Conservation (phyloP, 2,113 vertebrate genomes). For the Lepus europaeus region DNA sequence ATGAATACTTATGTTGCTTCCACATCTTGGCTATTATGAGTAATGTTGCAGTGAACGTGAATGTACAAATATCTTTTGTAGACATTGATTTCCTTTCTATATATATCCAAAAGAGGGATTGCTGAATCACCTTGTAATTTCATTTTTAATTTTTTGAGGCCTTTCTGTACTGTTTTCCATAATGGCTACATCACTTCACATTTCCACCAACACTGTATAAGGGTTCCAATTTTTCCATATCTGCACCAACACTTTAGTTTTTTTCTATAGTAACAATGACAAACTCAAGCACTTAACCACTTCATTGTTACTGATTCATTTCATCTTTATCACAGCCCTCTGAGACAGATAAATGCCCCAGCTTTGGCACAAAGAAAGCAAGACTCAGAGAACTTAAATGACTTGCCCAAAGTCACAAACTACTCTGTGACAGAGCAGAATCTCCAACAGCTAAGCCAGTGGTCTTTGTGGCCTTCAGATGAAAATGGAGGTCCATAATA, state of each 20-base stretch:
- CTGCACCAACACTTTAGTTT: background rate
- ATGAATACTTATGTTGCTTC: background rate
- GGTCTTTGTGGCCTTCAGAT: background rate
- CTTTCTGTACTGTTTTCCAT: background rate
- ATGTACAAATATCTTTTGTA: background rate
- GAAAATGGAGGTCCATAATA: background rate
- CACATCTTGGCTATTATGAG: background rate
- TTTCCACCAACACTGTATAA: background rate
- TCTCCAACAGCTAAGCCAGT: background rate
- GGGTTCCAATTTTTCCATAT: background rate
- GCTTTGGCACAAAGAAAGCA: constrained; percentile 47
- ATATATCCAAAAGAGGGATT: background rate
- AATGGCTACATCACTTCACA: background rate
- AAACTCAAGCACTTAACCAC: background rate
- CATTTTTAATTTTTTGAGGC: background rate
- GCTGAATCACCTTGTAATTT: background rate
- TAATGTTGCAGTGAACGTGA: background rate
- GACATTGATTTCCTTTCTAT: background rate
- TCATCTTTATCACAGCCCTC: background rate
- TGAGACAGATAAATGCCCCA: background rate
- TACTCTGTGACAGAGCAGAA: background rate
- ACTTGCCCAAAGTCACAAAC: constrained; percentile 20
- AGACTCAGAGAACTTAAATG: constrained; percentile 40
- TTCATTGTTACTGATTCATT: background rate
- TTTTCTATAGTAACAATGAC: background rate